Percentiles rank a stretch among this genome's conserved stretches.
These are phyloP conservation scores for Drosophila stalkeri DNA, from an alignment of 2,888 invertebrate genomes.

Conservation along the genomic window DNA sequence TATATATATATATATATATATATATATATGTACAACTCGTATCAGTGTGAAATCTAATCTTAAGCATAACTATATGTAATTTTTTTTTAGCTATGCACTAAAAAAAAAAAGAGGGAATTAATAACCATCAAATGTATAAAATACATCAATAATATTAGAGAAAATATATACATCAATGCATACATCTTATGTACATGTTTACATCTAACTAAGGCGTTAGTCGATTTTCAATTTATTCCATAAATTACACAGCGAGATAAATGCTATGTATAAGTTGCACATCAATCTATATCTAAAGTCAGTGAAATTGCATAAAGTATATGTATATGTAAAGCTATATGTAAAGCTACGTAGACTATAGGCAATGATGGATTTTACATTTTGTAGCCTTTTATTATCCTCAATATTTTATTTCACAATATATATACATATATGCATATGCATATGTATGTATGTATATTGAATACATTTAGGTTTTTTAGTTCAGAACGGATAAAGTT, in stretches of 20 bases:
- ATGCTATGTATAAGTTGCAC: slow-evolving; percentile 1
- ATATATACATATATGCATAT: background rate
- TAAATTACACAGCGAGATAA: background rate
- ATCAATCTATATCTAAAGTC: background rate
- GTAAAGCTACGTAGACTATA: background rate
- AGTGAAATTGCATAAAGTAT: background rate
- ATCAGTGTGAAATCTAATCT: slow-evolving; percentile 41
- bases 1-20: background rate
- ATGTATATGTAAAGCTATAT: background rate
- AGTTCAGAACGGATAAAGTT: slow-evolving; percentile 27
- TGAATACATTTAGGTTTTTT: slow-evolving; percentile 17
- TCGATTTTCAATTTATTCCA: background rate
- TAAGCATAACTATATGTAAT: slow-evolving; percentile 33
- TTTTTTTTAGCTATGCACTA: slow-evolving; percentile 25
- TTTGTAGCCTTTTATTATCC: background rate
- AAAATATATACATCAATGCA: slow-evolving; percentile 1
- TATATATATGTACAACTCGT: slow-evolving; percentile 21
- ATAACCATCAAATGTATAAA: slow-evolving; percentile 6
- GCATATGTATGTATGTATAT: slow-evolving; percentile 8
- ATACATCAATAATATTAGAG: slow-evolving; percentile 10
- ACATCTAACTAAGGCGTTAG: background rate
- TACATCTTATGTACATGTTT: slow-evolving; percentile 1
- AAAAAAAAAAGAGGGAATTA: background rate
- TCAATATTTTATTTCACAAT: slow-evolving; percentile 4
- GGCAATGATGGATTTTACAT: background rate